Conservation (phyloP, 1,140 invertebrate genomes). For the Drosophila bocqueti region DNA sequence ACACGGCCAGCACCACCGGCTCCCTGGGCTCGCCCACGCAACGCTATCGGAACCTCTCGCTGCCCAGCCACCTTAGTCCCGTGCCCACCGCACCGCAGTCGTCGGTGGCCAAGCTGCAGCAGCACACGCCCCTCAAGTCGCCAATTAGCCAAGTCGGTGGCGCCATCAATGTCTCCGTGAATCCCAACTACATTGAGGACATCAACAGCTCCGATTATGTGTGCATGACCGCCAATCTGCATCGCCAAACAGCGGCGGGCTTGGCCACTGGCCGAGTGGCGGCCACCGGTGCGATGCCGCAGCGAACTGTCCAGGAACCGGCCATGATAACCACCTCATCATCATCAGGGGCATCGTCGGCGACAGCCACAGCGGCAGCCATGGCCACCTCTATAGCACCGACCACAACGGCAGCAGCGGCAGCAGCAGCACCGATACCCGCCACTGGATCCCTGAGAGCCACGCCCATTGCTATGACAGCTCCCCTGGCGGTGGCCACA, state of each 20-base stretch:
- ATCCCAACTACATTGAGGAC: constrained; percentile 86
- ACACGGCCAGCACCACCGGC: constrained; percentile 27
- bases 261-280: constrained; percentile 29
- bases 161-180: constrained; percentile 79
- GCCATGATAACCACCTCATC: constrained; percentile 9
- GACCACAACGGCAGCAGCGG: constrained; percentile 23
- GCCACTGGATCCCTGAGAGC: constrained; percentile 48
- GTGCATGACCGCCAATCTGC: constrained; percentile 88
- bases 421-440: constrained; percentile 39
- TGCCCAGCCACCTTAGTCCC: constrained; percentile 33
- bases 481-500: constrained; percentile 68
- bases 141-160: constrained; percentile 12
- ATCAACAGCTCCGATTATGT: constrained; percentile 90
- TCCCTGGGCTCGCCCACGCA: constrained; percentile 67
- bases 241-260: constrained; percentile 56
- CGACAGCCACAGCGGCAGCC: not conserved
- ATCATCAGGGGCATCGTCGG: not conserved
- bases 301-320: constrained; percentile 33
- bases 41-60: constrained; percentile 34
- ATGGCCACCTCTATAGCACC: constrained; percentile 8
- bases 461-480: constrained; percentile 67
- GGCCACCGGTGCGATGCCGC: constrained; percentile 23
- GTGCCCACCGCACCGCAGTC: constrained; percentile 50
- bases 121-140: constrained; percentile 76
- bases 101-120: constrained; percentile 60